Evolutionary conservation across 2,113 vertebrate species (phyloP).

Genomic region (Mystacornis crossleyi): DNA sequence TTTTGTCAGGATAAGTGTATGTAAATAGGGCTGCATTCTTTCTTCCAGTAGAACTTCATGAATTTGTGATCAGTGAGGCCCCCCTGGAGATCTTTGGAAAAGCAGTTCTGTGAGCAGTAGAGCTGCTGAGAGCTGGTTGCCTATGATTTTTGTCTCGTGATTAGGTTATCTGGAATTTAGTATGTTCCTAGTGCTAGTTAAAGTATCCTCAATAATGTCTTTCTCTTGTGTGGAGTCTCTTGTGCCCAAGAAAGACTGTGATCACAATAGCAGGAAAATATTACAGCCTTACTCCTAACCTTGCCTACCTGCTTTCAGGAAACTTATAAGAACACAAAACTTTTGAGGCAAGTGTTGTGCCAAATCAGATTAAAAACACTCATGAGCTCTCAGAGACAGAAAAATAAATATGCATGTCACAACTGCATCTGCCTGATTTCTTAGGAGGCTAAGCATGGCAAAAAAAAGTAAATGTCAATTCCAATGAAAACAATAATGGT

Average conservation of each 20-base stretch:
- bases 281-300: not conserved
- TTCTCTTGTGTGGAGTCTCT: not conserved
- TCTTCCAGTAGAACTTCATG: not conserved
- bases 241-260: not conserved
- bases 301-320: not conserved
- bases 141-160: constrained; percentile 5
- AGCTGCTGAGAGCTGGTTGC: constrained; percentile 33
- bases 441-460: not conserved
- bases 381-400: not conserved
- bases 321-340: not conserved
- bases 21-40: not conserved
- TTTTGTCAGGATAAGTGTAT: not conserved
- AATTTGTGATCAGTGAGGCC: constrained; percentile 10
- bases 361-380: not conserved
- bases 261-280: not conserved
- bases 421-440: not conserved
- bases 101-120: not conserved
- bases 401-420: not conserved
- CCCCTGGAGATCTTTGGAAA: constrained; percentile 22
- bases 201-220: constrained; percentile 15
- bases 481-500: not conserved
- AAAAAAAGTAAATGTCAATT: not conserved
- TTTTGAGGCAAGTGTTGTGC: not conserved
- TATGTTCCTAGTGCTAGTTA: constrained; percentile 41
- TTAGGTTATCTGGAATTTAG: constrained; percentile 51